Evolutionary conservation across 2,113 vertebrate genomes (phyloP).

Genomic region (Erythrocercus mccallii): DNA sequence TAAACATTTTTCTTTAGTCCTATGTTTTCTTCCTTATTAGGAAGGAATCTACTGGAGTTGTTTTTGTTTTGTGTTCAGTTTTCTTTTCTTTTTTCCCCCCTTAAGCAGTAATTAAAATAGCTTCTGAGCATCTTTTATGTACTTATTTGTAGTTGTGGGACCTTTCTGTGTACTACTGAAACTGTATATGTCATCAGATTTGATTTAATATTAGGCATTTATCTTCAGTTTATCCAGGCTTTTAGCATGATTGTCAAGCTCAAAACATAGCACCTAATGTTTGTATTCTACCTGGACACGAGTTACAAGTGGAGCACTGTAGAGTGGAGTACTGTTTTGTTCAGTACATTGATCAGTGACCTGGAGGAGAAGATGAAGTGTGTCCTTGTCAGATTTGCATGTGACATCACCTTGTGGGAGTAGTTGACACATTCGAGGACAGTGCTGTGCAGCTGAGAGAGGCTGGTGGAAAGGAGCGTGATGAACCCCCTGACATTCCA

Average conservation of each 20-base stretch:
- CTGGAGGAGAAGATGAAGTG: background rate
- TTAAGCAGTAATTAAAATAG: background rate
- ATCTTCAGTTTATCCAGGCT: background rate
- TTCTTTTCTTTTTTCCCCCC: background rate
- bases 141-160: background rate
- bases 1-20: background rate
- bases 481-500: rapidly evolving
- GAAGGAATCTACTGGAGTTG: background rate
- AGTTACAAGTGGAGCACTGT: background rate
- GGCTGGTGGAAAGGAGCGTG: background rate
- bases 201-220: background rate
- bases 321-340: background rate
- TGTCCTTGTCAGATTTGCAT: background rate
- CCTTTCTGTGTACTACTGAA: background rate
- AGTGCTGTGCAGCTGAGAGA: background rate
- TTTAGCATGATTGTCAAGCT: background rate
- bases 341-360: background rate
- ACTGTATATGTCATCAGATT: background rate
- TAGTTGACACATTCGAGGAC: rapidly evolving
- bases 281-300: background rate
- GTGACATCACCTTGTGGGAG: background rate
- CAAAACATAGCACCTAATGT: background rate
- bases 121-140: background rate
- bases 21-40: background rate
- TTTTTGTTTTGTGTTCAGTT: background rate